Evolutionary conservation across 2,888 invertebrate species (phyloP).

Genomic region (Pharmacophagus antenor): DNA sequence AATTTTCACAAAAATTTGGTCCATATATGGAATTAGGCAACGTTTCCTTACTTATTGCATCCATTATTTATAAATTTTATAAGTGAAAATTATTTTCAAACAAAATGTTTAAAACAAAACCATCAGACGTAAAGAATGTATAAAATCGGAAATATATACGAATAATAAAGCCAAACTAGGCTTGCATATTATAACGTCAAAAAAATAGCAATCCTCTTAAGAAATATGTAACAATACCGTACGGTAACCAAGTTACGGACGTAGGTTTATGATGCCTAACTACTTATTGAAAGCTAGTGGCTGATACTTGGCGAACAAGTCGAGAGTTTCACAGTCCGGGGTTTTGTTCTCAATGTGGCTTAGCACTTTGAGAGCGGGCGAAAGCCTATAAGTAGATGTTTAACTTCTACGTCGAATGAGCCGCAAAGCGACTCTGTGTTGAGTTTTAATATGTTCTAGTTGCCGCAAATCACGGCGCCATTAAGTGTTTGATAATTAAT

Average conservation of each 20-base stretch:
- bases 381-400: slow-evolving; percentile 37
- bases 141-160: slow-evolving; percentile 9
- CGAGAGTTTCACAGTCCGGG: slow-evolving; percentile 41
- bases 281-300: slow-evolving; percentile 46
- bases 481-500: too few relatives aligned
- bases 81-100: slow-evolving; percentile 1
- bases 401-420: slow-evolving; percentile 26
- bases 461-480: not conserved
- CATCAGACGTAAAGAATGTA: too few relatives aligned
- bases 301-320: slow-evolving; percentile 43
- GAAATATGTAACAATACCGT: slow-evolving; percentile 28
- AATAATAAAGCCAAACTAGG: not conserved
- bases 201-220: slow-evolving; percentile 30
- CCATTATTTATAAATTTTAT: too few relatives aligned
- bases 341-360: slow-evolving; percentile 57
- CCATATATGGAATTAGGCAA: too few relatives aligned
- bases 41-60: too few relatives aligned
- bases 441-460: slow-evolving; percentile 19
- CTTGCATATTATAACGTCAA: not conserved
- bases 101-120: not conserved
- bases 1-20: too few relatives aligned
- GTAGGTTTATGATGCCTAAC: slow-evolving; percentile 32
- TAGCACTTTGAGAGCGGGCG: slow-evolving; percentile 40
- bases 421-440: slow-evolving; percentile 18
- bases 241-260: slow-evolving; percentile 24